phyloP scores from a whole-genome alignment of 2,888 invertebrate species.

The Lasioglossum villosulum region DNA sequence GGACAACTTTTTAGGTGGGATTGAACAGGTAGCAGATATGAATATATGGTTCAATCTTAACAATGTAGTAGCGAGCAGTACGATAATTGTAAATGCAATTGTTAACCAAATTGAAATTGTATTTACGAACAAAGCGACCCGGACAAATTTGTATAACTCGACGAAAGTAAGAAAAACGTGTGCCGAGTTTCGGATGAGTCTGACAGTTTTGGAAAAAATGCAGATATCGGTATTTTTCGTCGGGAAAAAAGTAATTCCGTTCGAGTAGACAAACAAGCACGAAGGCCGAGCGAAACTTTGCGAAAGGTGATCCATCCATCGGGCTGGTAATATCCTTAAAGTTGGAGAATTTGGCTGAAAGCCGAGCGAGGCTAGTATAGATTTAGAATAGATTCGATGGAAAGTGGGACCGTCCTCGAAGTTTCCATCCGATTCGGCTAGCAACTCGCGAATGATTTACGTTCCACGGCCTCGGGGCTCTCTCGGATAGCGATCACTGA shows the following conservation, averaged over 20 bases:
- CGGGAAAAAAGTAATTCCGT: neutral
- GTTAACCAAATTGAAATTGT: too few relatives aligned
- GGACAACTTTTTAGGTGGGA: too few relatives aligned
- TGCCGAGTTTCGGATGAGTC: neutral
- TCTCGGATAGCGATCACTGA: neutral
- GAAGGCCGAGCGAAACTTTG: conserved; percentile 2
- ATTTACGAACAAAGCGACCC: too few relatives aligned
- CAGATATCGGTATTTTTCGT: neutral
- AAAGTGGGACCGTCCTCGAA: conserved; percentile 6
- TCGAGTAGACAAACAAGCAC: conserved; percentile 5
- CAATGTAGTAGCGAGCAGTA: too few relatives aligned
- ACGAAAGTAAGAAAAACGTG: neutral
- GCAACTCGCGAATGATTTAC: conserved; percentile 26
- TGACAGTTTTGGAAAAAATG: neutral
- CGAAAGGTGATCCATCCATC: conserved; percentile 23
- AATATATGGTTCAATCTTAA: too few relatives aligned
- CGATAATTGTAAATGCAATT: too few relatives aligned
- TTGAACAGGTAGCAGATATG: too few relatives aligned
- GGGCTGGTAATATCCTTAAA: conserved; percentile 27
- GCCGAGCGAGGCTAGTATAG: conserved; percentile 33
- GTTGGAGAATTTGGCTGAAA: conserved; percentile 36
- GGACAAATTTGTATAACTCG: neutral
- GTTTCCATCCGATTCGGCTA: conserved; percentile 17
- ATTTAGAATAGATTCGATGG: conserved; percentile 17
- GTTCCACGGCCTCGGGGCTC: neutral